phyloP scores from a whole-genome alignment of 2,797 vertebrate species.

The Esox masquinongy region DNA sequence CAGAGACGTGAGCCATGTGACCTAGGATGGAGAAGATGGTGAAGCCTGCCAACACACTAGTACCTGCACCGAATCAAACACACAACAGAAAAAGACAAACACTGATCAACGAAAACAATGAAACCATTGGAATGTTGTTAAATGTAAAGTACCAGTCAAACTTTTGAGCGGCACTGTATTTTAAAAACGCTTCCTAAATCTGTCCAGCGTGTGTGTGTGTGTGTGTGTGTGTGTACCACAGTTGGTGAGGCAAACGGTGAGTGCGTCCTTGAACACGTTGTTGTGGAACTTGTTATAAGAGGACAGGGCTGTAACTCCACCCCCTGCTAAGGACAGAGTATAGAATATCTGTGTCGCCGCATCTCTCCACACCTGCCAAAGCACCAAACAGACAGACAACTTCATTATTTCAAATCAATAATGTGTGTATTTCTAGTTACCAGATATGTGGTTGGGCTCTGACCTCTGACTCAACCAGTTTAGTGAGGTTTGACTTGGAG shows the following conservation, averaged over 20 bases:
- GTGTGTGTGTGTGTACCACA: conserved; percentile 63
- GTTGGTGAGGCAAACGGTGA: conserved; percentile 85
- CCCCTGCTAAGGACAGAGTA: conserved; percentile 88
- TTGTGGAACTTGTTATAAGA: conserved; percentile 96
- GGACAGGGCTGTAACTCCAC: conserved; percentile 88
- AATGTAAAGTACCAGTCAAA: background rate
- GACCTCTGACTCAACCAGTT: conserved; percentile 84
- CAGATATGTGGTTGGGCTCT: background rate
- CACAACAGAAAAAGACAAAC: background rate
- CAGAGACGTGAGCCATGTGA: conserved; percentile 87
- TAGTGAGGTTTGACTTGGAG: conserved; percentile 85
- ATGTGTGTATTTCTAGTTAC: background rate
- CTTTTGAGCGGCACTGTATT: no score
- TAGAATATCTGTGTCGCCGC: conserved; percentile 95
- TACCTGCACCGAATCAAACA: conserved; percentile 53
- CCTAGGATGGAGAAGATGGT: conserved; percentile 95
- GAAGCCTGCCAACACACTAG: conserved; percentile 91
- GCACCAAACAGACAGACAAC: background rate
- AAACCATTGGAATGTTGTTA: background rate
- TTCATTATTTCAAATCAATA: background rate
- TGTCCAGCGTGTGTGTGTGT: background rate
- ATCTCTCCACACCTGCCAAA: conserved; percentile 88
- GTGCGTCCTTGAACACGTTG: conserved; percentile 87
- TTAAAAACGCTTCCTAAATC: no score
- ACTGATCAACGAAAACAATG: background rate